Evolutionary conservation across 2,113 vertebrate species (phyloP).

Genomic region (Xiphorhynchus elegans): DNA sequence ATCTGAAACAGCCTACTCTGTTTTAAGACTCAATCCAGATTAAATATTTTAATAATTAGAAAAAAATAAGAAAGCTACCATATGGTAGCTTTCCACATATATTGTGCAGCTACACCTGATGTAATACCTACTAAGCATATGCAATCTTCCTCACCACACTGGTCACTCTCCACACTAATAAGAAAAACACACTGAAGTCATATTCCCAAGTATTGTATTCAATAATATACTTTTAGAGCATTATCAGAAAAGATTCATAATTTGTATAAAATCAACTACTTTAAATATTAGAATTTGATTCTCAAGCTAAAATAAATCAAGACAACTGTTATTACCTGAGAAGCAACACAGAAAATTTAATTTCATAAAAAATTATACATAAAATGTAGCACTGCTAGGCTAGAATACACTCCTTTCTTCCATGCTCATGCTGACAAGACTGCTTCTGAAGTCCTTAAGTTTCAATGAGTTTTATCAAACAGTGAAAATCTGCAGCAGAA

Average conservation of each 20-base stretch:
- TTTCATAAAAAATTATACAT: background rate
- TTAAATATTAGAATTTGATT: background rate
- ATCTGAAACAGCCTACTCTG: background rate
- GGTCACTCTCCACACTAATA: background rate
- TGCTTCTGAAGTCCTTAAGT: background rate
- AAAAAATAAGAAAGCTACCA: background rate
- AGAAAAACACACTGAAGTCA: background rate
- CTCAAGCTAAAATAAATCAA: background rate
- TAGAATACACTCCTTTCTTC: background rate
- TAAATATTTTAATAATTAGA: background rate
- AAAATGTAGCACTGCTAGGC: background rate
- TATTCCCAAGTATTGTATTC: background rate
- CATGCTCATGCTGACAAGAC: background rate
- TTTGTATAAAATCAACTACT: background rate
- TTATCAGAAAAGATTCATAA: background rate
- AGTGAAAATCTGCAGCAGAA: background rate
- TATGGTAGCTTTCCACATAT: background rate
- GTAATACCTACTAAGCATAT: background rate
- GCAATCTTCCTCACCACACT: background rate
- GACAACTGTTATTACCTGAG: background rate
- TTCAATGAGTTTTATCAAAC: background rate
- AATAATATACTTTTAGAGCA: background rate
- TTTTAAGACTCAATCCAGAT: background rate
- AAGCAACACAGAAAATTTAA: background rate
- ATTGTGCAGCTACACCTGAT: background rate